Conservation (phyloP, 1,140 invertebrate genomes). For the Rhizoglyphus robini region DNA sequence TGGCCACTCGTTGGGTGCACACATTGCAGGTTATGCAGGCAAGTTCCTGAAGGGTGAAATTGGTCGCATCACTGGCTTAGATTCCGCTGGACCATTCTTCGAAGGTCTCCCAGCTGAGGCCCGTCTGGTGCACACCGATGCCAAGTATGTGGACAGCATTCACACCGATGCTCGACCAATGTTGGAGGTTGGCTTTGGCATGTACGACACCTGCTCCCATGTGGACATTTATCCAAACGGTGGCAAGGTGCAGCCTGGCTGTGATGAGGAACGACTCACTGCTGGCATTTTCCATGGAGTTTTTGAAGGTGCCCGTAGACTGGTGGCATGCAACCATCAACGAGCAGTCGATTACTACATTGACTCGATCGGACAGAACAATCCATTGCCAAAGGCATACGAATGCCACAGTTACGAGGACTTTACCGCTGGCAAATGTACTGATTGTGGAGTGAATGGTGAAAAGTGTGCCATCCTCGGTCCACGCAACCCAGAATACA, state of each 20-base stretch:
- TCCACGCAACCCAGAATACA: constrained; percentile 12
- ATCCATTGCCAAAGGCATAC: constrained; percentile 20
- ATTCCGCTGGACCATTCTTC: too few relatives aligned
- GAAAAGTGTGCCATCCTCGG: constrained; percentile 26
- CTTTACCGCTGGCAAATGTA: constrained; percentile 28
- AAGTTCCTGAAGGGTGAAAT: too few relatives aligned
- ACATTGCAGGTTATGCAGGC: too few relatives aligned
- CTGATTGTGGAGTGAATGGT: constrained; percentile 25
- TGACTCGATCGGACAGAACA: constrained; percentile 46
- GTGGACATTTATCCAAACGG: too few relatives aligned
- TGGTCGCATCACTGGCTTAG: too few relatives aligned
- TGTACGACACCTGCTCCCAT: neutral
- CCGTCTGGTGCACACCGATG: neutral
- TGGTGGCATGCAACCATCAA: constrained; percentile 73
- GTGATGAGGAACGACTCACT: constrained; percentile 37
- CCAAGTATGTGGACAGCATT: too few relatives aligned
- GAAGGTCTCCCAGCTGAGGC: neutral
- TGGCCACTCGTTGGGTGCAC: too few relatives aligned
- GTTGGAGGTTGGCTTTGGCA: neutral
- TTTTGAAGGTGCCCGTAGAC: constrained; percentile 52
- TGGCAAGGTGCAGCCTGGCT: constrained; percentile 54
- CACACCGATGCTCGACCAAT: too few relatives aligned
- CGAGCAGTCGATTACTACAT: constrained; percentile 67
- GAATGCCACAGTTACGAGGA: constrained; percentile 25
- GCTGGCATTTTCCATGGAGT: constrained; percentile 20